Conservation (phyloP, 1,140 invertebrate species). For the Drosophila cardini region DNA sequence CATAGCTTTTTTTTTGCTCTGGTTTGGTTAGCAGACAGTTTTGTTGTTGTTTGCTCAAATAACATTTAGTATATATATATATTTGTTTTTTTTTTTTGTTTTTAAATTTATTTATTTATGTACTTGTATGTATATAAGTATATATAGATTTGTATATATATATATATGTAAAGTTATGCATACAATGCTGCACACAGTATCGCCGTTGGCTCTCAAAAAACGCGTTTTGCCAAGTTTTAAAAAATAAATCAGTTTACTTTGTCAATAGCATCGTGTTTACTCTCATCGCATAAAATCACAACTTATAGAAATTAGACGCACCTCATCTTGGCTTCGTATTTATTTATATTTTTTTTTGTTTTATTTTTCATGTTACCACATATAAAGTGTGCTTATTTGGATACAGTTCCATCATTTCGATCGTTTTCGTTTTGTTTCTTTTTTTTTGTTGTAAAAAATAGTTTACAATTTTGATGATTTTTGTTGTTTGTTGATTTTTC, state of each 20-base stretch:
- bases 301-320: slow-evolving; percentile 78
- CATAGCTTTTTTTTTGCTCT: slow-evolving; percentile 56
- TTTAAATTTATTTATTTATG: slow-evolving; percentile 35
- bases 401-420: slow-evolving; percentile 19
- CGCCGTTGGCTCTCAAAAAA: slow-evolving; percentile 74
- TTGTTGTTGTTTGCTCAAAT: slow-evolving; percentile 71
- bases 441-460: slow-evolving; percentile 76
- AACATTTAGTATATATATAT: slow-evolving; percentile 75
- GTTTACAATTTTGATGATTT: slow-evolving; percentile 75
- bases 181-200: slow-evolving; percentile 62
- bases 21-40: slow-evolving; percentile 47
- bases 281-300: slow-evolving; percentile 69
- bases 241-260: slow-evolving; percentile 81
- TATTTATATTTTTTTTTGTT: not conserved
- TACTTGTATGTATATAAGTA: slow-evolving; percentile 27
- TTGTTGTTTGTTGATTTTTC: slow-evolving; percentile 35
- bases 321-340: slow-evolving; percentile 27
- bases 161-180: slow-evolving; percentile 63
- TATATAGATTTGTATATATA: slow-evolving; percentile 70
- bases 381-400: slow-evolving; percentile 55
- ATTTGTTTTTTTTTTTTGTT: slow-evolving; percentile 46
- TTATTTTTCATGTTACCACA: not conserved
- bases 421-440: slow-evolving; percentile 34
- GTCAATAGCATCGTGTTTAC: slow-evolving; percentile 61
- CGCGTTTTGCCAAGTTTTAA: slow-evolving; percentile 68